Conservation (phyloP, 2,113 vertebrate species). For the Seriola quinqueradiata region DNA sequence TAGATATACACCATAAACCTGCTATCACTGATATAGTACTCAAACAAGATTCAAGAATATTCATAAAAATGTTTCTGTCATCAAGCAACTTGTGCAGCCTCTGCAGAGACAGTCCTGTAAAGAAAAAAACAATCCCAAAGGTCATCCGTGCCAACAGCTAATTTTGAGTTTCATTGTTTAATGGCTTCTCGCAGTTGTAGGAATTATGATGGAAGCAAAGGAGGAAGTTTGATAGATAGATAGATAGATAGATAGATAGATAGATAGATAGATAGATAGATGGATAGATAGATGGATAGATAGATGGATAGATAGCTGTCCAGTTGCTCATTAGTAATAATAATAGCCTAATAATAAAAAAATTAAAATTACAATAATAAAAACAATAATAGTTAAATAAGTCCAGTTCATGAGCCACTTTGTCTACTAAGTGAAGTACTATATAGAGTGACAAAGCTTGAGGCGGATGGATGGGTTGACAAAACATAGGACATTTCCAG, state of each 20-base stretch:
- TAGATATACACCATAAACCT: background rate
- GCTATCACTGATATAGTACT: background rate
- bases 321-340: too few species aligned
- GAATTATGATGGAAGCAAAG: background rate
- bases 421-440: too few species aligned
- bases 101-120: background rate
- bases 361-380: too few species aligned
- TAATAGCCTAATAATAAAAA: too few species aligned
- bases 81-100: background rate
- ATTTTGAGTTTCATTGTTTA: background rate
- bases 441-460: too few species aligned
- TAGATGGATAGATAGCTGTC: too few species aligned
- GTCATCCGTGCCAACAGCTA: background rate
- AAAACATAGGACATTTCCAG: background rate
- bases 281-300: too few species aligned
- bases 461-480: background rate
- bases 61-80: background rate
- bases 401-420: too few species aligned
- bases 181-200: background rate
- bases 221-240: background rate
- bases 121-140: background rate
- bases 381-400: too few species aligned
- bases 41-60: background rate
- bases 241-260: too few species aligned
- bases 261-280: too few species aligned